These are phyloP conservation scores for Elysia crispata DNA, from an alignment of 2,888 invertebrate species.

Conservation along the genomic window DNA sequence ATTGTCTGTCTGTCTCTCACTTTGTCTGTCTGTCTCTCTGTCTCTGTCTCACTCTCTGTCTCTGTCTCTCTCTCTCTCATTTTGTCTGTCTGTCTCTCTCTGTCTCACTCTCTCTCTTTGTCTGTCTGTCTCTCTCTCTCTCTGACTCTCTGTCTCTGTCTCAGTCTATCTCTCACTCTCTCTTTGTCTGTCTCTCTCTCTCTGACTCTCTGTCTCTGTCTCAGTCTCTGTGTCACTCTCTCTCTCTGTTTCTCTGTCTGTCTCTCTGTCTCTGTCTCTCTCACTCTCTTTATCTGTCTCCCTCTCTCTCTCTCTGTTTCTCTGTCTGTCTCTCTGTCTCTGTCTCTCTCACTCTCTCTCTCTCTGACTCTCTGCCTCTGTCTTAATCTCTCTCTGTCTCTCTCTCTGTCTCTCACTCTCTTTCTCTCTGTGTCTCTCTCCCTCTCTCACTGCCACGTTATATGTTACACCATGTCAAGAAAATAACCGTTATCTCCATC, in stretches of 20 bases:
- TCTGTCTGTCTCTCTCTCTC: not conserved
- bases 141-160: constrained; percentile 1
- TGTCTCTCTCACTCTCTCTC: not conserved
- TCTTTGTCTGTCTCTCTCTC: not conserved
- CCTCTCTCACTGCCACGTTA: too few relatives aligned
- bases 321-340: not conserved
- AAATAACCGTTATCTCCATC: too few relatives aligned
- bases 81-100: not conserved
- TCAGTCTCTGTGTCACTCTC: constrained; percentile 17
- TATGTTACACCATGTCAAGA: too few relatives aligned
- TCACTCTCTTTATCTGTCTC: not conserved
- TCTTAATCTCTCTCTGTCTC: not conserved
- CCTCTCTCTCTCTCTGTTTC: constrained; percentile 11
- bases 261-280: not conserved
- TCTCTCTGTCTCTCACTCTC: not conserved
- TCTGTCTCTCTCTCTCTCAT: not conserved
- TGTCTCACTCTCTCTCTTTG: not conserved
- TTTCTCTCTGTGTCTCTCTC: not conserved
- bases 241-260: too few relatives aligned
- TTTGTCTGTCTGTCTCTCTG: not conserved
- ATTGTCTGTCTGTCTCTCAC: not conserved
- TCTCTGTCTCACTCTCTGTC: constrained; percentile 9
- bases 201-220: not conserved
- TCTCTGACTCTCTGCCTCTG: not conserved
- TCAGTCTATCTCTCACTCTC: constrained; percentile 15